Evolutionary conservation across 2,797 vertebrate genomes (phyloP), one percentile per base, ranked within the genome.

Genomic region (Halcyon leucocephala): DNA sequence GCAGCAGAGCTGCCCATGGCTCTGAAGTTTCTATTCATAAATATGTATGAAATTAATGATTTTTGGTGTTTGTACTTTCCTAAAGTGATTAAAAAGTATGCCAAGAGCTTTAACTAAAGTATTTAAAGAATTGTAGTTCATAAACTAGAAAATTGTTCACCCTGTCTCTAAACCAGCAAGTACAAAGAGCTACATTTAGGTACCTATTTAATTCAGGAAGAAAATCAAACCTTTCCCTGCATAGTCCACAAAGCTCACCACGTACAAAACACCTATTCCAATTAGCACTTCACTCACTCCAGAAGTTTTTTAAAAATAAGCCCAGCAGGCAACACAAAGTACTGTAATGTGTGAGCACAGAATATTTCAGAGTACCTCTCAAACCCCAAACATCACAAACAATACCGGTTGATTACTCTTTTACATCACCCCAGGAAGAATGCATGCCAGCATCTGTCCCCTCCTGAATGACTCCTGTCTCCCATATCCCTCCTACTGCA

Each of bases 141-240:
- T 60, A 89, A 89, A 89, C 51, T 60, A 90, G 86, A 89, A 93
- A 87, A 93, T 82, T 84, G 55, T 70, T 90, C 86, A 46, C 31
- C 52, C 64, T 62, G 12, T 66, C 42, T 62, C 77, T 79, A 90
- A 93, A 86, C 7, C 24, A 86, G n/a, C 41, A 64, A 88, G 54
- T 62, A 85, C 39, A 60, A 82, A 90, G 58, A 64, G 35, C 46
- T 81, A 33, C 58, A 48, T 65, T 71, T 73, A 85, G 74, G 71
- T 77, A 67, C 29, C n/a, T 57, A 22, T 83, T 93, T 80, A 76
- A 60, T 82, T 93, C 77, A 66, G 77, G 55, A 92, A 42, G 66
- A 79, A 84, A 89, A 90, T 70, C 77, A 92, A 57, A 62, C 66
- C 39, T 80, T 92, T 65, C 54, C 18, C 42, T 77, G 35, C 20